Base-by-base conservation (phyloP, 2,888 invertebrate species). In the Cristatella mucedo region DNA sequence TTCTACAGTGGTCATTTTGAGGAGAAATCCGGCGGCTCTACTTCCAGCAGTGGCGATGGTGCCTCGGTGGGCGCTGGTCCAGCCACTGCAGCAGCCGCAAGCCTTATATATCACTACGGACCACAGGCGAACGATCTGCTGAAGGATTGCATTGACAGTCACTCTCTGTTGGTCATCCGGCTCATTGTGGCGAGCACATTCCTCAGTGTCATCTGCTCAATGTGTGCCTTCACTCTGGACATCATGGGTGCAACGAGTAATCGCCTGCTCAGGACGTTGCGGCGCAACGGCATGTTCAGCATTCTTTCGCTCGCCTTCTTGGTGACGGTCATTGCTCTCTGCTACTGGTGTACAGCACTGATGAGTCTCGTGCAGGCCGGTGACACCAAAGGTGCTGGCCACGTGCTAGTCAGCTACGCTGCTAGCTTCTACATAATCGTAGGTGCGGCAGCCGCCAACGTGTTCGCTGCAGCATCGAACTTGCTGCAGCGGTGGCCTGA, bases 381-480 rank as follows among this genome's bases (percentile, higher is more conserved):
- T 16, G 36, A 29, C 13, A 36, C 24, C 19, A 36, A 13, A 22
- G n/a, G n/a, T n/a, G n/a, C n/a, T n/a, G n/a, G n/a, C n/a, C n/a
- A n/a, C n/a, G 36, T 36, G 4, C 4, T 36, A 5, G 24, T 36
- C 6, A 15, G 26, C 36, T 36, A 26, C 18, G 36, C 24, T 7
- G 19, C 26, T 13, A 36, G 36, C 24, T 36, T 26, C 19, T 36
- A 36, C 24, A 6, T 36, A 6, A 22, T 36, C 5, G 15, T 36
- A 5, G 18, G 36, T 19, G 13, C 36, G 4, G 36, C 36, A 5
- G 36, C 26, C 4, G 6, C 15, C 24, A 36, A 36, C 36, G 26
- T 36, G 22, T 22, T 36, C 13, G 36, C 36, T 5, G 26, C 36
- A 4, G 36, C 36, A 16, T 36, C 24, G 13, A 36, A 36, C 26